Conservation (phyloP, 2,113 vertebrate species). For the Calidris pugnax region DNA sequence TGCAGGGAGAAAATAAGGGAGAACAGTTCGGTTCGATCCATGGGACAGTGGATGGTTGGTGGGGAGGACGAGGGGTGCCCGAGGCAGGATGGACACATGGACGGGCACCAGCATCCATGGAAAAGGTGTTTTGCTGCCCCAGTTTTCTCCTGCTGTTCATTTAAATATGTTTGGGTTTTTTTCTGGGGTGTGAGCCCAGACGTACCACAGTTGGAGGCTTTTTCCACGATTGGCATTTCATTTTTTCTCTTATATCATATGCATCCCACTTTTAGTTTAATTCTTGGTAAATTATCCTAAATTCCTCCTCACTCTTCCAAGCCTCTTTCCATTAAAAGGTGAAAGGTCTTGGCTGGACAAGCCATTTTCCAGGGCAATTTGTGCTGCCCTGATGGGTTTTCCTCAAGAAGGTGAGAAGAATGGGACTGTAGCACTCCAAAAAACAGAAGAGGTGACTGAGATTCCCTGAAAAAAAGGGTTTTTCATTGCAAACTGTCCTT, state of each 20-base stretch:
- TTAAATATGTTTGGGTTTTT: background rate
- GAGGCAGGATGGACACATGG: too few relatives aligned
- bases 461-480: background rate
- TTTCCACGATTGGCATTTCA: background rate
- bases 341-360: background rate
- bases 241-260: rapidly evolving
- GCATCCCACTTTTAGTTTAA: background rate
- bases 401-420: background rate
- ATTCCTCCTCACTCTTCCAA: background rate
- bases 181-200: background rate
- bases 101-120: background rate
- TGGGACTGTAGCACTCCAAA: background rate
- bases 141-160: background rate
- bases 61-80: rapidly evolving
- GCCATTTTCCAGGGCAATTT: background rate
- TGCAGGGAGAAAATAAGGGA: background rate
- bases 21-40: too few relatives aligned
- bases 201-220: rapidly evolving
- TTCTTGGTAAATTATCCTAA: background rate
- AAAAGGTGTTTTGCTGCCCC: background rate
- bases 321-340: background rate
- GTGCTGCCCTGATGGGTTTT: background rate
- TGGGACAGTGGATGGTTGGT: background rate
- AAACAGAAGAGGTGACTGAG: background rate
- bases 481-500: background rate